Base-by-base conservation (phyloP, 2,797 vertebrate genomes). In the Tachyglossus aculeatus region DNA sequence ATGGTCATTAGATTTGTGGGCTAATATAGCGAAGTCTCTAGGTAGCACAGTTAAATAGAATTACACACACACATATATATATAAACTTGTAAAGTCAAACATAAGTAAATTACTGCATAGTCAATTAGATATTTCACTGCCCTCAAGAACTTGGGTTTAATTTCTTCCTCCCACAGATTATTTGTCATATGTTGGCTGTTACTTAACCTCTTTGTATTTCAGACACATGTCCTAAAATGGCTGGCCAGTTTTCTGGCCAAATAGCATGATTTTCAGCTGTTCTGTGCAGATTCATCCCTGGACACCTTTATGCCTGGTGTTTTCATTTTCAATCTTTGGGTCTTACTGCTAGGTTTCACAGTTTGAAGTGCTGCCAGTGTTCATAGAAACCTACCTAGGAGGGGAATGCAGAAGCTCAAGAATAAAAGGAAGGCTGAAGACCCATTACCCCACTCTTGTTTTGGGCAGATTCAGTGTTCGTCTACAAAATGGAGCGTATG, bases 341-440 rank as follows among this genome's bases (percentile, higher is more conserved):
- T n/a, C n/a, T n/a, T n/a, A n/a, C n/a, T n/a, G n/a, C n/a, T n/a
- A n/a, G n/a, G n/a, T n/a, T n/a, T n/a, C n/a, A n/a, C n/a, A n/a
- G n/a, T n/a, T n/a, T n/a, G n/a, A n/a, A n/a, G n/a, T n/a, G n/a
- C n/a, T n/a, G n/a, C n/a, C n/a, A n/a, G 48, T 37, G 67, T 65
- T 33, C 38, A 44, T 76, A n/a, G n/a, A n/a, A 67, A 55, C 51
- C 58, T 54, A 57, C 43, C 74, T 37, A 13, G 18, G 29, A 21
- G 65, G 47, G 61, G 54, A 22, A 48, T 10, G 45, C 10, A 56
- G 25, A 25, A 39, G 22, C 53, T 25, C 22, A 38, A 81, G 24
- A 18, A n/a, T n/a, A n/a, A n/a, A n/a, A n/a, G n/a, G n/a, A n/a
- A n/a, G n/a, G n/a, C n/a, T n/a, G n/a, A n/a, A n/a, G n/a, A n/a